Conservation (phyloP, 2,113 vertebrate species). For the Arizona elegans region DNA sequence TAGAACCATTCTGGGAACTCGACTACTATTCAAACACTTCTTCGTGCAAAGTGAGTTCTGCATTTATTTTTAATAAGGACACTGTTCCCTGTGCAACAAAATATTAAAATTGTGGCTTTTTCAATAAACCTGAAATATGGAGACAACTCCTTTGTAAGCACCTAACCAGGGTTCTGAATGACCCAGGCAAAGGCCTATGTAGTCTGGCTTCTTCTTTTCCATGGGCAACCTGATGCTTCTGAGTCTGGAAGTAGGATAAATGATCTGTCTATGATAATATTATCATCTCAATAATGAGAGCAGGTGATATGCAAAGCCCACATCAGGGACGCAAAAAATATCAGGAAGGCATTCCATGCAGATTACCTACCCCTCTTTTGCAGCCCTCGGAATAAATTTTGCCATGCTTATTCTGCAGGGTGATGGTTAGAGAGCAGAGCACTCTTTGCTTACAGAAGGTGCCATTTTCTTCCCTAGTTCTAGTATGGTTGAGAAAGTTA, state of each 20-base stretch:
- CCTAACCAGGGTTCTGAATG: background rate
- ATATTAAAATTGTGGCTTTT: background rate
- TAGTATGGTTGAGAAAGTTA: background rate
- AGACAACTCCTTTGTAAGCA: background rate
- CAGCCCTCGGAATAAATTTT: background rate
- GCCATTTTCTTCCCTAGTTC: background rate
- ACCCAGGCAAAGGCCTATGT: background rate
- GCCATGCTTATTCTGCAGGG: background rate
- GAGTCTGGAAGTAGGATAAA: background rate
- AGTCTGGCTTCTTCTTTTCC: background rate
- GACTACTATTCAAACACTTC: conserved; percentile 25
- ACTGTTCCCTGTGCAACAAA: background rate
- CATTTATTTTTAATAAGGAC: conserved; percentile 30
- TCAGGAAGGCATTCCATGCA: background rate
- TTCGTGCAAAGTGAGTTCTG: conserved; percentile 43
- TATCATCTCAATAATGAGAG: background rate
- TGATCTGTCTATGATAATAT: background rate
- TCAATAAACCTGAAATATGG: background rate
- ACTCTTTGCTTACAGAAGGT: background rate
- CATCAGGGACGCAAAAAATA: background rate
- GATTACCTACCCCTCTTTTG: background rate
- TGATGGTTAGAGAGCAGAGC: background rate
- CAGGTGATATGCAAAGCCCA: background rate
- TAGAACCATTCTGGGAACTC: conserved; percentile 36
- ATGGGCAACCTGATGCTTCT: background rate